Evolutionary conservation across 2,797 vertebrate genomes (phyloP).

Genomic region (Chromis chromis): DNA sequence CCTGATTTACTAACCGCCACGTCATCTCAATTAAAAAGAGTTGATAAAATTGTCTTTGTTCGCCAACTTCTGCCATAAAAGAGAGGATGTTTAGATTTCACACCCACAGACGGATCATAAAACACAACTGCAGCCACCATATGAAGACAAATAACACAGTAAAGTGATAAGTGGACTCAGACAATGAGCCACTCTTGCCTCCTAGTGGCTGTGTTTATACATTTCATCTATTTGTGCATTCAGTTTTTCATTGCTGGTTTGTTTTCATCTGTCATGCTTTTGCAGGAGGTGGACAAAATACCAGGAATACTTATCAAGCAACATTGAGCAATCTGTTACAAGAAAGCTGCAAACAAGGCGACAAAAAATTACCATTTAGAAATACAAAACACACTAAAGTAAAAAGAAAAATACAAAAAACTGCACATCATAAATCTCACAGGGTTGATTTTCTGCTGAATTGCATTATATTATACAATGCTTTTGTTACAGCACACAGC

Average conservation of each 20-base stretch:
- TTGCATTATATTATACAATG: not conserved
- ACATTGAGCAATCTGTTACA: conserved; percentile 1
- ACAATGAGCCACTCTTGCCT: conserved; percentile 57
- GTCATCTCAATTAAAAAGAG: conserved; percentile 62
- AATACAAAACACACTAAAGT: not conserved
- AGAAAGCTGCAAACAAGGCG: not conserved
- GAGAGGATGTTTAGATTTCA: not conserved
- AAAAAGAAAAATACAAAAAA: not conserved
- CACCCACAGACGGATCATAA: conserved; percentile 1
- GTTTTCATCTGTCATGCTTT: conserved; percentile 24
- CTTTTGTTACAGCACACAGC: not conserved
- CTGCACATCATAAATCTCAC: not conserved
- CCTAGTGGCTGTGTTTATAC: conserved; percentile 59
- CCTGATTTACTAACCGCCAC: conserved; percentile 43
- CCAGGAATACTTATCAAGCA: not conserved
- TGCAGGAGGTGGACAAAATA: conserved; percentile 15
- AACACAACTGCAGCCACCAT: not conserved
- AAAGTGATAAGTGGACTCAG: not conserved
- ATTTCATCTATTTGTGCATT: conserved; percentile 7
- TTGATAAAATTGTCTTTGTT: conserved; percentile 8
- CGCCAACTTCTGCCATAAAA: conserved; percentile 41
- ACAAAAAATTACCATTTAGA: not conserved
- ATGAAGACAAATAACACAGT: conserved; percentile 6
- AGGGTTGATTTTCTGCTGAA: not conserved
- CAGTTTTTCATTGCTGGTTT: not conserved